These are phyloP conservation scores for Pelagia noctiluca DNA, from an alignment of 30 jellyfish, hydroid and myxozoan genomes.

Conservation along the genomic window DNA sequence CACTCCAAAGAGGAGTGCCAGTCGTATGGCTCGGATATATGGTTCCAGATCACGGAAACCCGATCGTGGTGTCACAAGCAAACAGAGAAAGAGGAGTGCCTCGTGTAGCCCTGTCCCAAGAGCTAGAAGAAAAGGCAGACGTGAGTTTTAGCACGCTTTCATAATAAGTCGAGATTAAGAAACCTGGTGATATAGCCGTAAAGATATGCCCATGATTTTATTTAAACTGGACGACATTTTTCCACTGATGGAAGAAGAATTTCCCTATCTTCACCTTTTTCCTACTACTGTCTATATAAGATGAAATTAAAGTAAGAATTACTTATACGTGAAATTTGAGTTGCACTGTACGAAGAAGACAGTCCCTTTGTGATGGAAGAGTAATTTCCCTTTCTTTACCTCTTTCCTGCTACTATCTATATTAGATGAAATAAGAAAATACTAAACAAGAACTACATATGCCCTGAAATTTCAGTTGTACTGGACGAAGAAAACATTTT, in stretches of 20 bases:
- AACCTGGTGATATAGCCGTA: no score
- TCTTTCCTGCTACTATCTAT: no score
- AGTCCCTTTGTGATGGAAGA: no score
- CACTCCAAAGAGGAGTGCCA: slow-evolving; percentile 27
- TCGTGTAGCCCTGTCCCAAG: slow-evolving; percentile 90
- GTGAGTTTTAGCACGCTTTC: no score
- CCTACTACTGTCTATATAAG: slow-evolving; percentile 90
- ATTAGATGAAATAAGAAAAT: no score
- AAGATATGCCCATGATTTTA: background rate
- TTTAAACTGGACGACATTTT: slow-evolving; percentile 82
- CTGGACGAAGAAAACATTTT: slow-evolving; percentile 85
- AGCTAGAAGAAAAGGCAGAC: slow-evolving; percentile 64
- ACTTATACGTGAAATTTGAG: no score
- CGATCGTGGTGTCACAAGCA: slow-evolving; percentile 12
- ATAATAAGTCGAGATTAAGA: no score
- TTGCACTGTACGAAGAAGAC: no score
- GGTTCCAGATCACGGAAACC: slow-evolving; percentile 54
- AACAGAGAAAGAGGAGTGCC: slow-evolving; percentile 88
- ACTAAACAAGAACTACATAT: no score
- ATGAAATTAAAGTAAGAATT: no score
- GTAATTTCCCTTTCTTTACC: no score
- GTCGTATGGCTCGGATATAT: slow-evolving; percentile 38
- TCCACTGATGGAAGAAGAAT: slow-evolving; percentile 97
- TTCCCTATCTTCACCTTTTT: slow-evolving; percentile 88
- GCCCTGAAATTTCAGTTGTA: slow-evolving; percentile 41